These are phyloP conservation scores for Philhelius pedissequus DNA, from an alignment of 2,888 invertebrate species.

Conservation along the genomic window DNA sequence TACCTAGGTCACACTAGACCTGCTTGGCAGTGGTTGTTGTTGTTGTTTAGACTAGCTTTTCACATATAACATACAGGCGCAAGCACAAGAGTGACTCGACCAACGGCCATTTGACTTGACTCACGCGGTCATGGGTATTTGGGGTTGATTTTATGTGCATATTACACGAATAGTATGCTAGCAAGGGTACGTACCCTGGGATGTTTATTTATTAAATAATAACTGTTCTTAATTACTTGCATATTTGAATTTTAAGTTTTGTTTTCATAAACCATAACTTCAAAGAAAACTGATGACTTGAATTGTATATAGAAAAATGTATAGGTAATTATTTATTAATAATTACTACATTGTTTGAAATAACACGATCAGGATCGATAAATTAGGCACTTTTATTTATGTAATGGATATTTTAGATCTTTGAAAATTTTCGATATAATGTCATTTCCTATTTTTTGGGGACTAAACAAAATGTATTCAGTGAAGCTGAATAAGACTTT, in stretches of 20 bases:
- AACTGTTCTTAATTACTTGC: slow-evolving; percentile 56
- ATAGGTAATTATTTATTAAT: neutral
- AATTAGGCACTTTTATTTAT: neutral
- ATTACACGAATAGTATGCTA: neutral
- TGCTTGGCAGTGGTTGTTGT: neutral
- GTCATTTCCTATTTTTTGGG: too few species aligned
- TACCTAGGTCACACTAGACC: neutral
- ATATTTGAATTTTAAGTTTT: neutral
- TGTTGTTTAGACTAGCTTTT: neutral
- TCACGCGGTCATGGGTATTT: slow-evolving; percentile 28
- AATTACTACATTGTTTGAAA: neutral
- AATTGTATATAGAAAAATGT: neutral
- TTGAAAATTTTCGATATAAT: too few species aligned
- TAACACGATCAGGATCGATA: neutral
- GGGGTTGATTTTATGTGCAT: slow-evolving; percentile 18
- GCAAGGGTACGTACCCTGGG: neutral
- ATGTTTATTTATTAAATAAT: slow-evolving; percentile 42
- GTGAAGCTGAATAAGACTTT: too few species aligned
- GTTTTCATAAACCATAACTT: neutral
- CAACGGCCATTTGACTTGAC: slow-evolving; percentile 12
- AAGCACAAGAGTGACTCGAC: neutral
- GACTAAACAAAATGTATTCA: too few species aligned
- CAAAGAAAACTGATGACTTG: neutral
- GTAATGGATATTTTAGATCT: too few species aligned
- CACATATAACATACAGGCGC: slow-evolving; percentile 14